These are phyloP conservation scores for Drosophila serrata DNA, from an alignment of 1,140 invertebrate species.

Conservation along the genomic window DNA sequence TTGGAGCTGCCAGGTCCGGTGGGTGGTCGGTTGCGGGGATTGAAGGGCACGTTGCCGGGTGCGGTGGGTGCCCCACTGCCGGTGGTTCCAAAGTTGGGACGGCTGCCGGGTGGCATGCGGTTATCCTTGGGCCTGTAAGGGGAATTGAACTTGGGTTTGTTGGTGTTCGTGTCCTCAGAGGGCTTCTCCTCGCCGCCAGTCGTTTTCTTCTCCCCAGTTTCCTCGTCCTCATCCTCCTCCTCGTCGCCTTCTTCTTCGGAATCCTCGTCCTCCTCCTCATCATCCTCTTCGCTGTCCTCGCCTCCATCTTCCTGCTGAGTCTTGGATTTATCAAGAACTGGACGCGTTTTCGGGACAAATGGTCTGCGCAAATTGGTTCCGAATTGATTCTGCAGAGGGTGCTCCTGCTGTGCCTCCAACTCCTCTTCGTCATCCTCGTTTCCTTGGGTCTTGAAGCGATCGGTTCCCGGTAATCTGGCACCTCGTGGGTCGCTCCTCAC, in stretches of 20 bases:
- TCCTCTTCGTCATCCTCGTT: constrained; percentile 86
- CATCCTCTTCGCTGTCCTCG: constrained; percentile 40
- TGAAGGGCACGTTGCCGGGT: constrained; percentile 65
- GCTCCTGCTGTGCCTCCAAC: constrained; percentile 35
- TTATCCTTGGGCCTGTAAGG: constrained; percentile 68
- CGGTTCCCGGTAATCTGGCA: constrained; percentile 55
- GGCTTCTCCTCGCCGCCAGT: constrained; percentile 1
- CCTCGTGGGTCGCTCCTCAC: constrained; percentile 73
- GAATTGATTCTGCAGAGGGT: constrained; percentile 30
- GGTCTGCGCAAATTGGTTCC: constrained; percentile 42
- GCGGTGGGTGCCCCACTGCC: constrained; percentile 20
- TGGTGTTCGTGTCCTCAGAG: constrained; percentile 1
- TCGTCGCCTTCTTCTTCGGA: constrained; percentile 45
- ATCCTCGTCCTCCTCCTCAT: constrained; percentile 44
- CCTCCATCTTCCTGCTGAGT: constrained; percentile 5
- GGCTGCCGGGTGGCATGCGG: constrained; percentile 62
- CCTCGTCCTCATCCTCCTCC: constrained; percentile 41
- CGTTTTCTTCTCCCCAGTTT: constrained; percentile 12
- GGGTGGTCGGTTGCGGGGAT: constrained; percentile 56
- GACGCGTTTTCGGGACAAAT: constrained; percentile 45
- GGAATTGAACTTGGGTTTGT: constrained; percentile 37
- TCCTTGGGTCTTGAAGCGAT: constrained; percentile 58
- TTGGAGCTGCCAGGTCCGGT: constrained; percentile 1
- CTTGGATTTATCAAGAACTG: constrained; percentile 2
- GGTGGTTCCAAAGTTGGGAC: constrained; percentile 52